phyloP scores from a whole-genome alignment of 1,140 invertebrate species.

The Diploscapter pachys region DNA sequence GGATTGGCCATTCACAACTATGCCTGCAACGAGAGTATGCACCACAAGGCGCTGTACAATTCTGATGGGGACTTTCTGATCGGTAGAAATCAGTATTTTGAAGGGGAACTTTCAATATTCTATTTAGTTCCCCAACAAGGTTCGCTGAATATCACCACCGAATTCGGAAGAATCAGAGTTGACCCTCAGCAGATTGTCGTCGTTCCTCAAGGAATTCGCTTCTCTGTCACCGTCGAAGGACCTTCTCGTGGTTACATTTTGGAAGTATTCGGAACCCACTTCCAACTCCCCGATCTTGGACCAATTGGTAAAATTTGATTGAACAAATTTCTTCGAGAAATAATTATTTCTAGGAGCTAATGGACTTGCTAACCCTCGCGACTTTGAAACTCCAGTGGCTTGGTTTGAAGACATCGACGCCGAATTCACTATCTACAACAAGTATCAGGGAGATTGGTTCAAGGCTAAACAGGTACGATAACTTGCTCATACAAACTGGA shows the following conservation, averaged over 20 bases:
- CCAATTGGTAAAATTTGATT: conserved; percentile 74
- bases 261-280: conserved; percentile 91
- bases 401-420: conserved; percentile 74
- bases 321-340: too few relatives aligned
- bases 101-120: too few relatives aligned
- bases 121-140: conserved; percentile 85
- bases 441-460: conserved; percentile 87
- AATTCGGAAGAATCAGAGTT: conserved; percentile 84
- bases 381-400: conserved; percentile 86
- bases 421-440: conserved; percentile 75
- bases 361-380: conserved; percentile 88
- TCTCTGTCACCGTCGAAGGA: conserved; percentile 74
- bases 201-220: conserved; percentile 89
- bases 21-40: conserved; percentile 82
- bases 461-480: conserved; percentile 62
- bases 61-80: conserved; percentile 95
- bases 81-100: conserved; percentile 65
- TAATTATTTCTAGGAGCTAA: conserved; percentile 68
- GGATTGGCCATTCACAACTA: conserved; percentile 87
- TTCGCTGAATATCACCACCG: conserved; percentile 77
- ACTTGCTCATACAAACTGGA: too few relatives aligned
- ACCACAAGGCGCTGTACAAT: conserved; percentile 80
- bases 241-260: conserved; percentile 85
- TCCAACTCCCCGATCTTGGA: conserved; percentile 84
- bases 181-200: conserved; percentile 94